Evolutionary conservation across 2,797 vertebrate genomes (phyloP).

Genomic region (Sciurus carolinensis): DNA sequence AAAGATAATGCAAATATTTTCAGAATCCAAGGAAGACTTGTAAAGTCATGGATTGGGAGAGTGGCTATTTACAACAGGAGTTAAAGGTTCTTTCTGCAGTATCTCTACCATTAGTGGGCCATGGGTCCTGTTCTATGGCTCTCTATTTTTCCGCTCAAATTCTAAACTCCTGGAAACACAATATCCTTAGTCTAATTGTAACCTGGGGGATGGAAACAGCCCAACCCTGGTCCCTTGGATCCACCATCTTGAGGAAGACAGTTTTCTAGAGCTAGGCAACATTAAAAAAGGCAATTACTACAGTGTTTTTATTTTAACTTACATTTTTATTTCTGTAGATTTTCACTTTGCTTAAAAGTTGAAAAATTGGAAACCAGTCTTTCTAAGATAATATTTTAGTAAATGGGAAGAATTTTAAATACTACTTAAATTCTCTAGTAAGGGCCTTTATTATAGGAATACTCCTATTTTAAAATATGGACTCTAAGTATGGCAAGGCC

Average conservation of each 20-base stretch:
- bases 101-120: not conserved
- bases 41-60: not conserved
- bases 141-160: slow-evolving; percentile 6
- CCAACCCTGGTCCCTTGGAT: not conserved
- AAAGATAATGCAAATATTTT: not conserved
- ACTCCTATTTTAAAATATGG: not conserved
- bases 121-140: not conserved
- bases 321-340: not conserved
- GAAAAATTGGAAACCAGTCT: slow-evolving; percentile 54
- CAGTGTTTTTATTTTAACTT: not conserved
- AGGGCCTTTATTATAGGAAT: not conserved
- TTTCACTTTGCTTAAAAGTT: slow-evolving; percentile 51
- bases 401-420: slow-evolving; percentile 61
- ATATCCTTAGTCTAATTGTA: not conserved
- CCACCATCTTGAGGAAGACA: not conserved
- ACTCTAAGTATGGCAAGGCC: not conserved
- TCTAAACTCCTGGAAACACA: not conserved
- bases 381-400: slow-evolving; percentile 69
- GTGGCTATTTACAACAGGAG: not conserved
- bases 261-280: not conserved
- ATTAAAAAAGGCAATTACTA: not conserved
- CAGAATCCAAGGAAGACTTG: not conserved
- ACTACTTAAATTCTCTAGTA: slow-evolving; percentile 20
- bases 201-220: not conserved
- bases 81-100: not conserved